Conservation (phyloP, 2,797 vertebrate genomes). For the Takifugu rubripes region DNA sequence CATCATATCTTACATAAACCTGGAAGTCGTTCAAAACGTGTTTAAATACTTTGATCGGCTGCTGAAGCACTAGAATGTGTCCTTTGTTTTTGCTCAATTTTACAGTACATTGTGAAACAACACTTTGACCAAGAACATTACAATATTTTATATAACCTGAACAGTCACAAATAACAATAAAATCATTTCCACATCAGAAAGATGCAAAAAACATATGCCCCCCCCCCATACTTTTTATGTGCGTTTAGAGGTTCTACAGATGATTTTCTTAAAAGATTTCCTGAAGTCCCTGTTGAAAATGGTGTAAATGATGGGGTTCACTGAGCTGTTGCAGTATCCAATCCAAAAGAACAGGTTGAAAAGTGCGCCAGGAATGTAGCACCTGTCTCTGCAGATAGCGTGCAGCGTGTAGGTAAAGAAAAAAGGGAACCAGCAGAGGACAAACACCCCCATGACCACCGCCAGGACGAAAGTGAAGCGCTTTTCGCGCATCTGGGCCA, state of each 20-base stretch:
- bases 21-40: slow-evolving; percentile 12
- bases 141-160: slow-evolving; percentile 25
- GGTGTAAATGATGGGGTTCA: slow-evolving; percentile 83
- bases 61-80: neutral
- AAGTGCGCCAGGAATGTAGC: slow-evolving; percentile 75
- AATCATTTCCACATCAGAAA: neutral
- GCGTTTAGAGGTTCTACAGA: slow-evolving; percentile 71
- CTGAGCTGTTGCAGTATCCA: slow-evolving; percentile 84
- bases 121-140: slow-evolving; percentile 25
- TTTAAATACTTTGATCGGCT: neutral
- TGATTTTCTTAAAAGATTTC: slow-evolving; percentile 82
- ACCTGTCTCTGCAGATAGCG: slow-evolving; percentile 77
- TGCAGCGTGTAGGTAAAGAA: slow-evolving; percentile 84
- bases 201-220: slow-evolving; percentile 4
- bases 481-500: slow-evolving; percentile 82
- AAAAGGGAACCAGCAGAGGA: slow-evolving; percentile 84
- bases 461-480: slow-evolving; percentile 82
- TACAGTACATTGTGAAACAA: neutral
- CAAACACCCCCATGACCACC: slow-evolving; percentile 82
- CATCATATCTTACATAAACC: slow-evolving; percentile 3
- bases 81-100: neutral
- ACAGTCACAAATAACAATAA: slow-evolving; percentile 12
- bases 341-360: slow-evolving; percentile 85
- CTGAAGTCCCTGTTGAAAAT: slow-evolving; percentile 84
- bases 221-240: slow-evolving; percentile 33